Evolutionary conservation across 2,888 invertebrate species (phyloP), one percentile per base, ranked within the genome.

Genomic region (Sesamia inferens): DNA sequence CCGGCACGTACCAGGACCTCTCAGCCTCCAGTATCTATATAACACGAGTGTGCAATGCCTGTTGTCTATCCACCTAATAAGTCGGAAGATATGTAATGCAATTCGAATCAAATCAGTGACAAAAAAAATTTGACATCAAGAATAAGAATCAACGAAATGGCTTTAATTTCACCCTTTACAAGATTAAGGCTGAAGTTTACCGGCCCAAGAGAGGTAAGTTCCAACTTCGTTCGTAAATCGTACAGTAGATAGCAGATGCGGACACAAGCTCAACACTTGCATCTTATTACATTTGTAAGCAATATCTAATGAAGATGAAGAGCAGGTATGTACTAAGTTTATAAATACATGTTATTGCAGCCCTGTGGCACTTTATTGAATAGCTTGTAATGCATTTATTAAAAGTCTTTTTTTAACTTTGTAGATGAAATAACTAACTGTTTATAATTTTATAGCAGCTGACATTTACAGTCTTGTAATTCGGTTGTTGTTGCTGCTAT

Each of bases 1-100:
- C 85, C 85, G 89, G 74, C 72, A 73, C 76, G 74, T 75, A 78
- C 82, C 76, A 78, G 87, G 88, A 89, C 88, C 87, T 88, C 88
- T 88, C 88, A 89, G 87, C 81, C 87, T 87, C 85, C 89, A 90
- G 87, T 87, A 48, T 74, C 66, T 57, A 65, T 71, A 66, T 51
- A 57, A 76, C 62, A 77, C 76, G 58, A 74, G 73, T 69, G 75
- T 68, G 72, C 76, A 76, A 69, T 70, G 78, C 72, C 71, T 78
- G 74, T 74, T 42, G 65, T 55, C 58, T 54, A 82, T 79, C 68
- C 76, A 75, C n/a, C 59, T 59, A 59, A 70, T 66, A 68, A 66
- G 42, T 63, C 68, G 42, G 55, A 81, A 79, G 66, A 82, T 71
- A 79, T 87, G 76, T 76, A 61, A 76, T 44, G 76, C 54, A 71